Evolutionary conservation across 2,888 invertebrate species (phyloP).

Genomic region (Loripinus fragilis): DNA sequence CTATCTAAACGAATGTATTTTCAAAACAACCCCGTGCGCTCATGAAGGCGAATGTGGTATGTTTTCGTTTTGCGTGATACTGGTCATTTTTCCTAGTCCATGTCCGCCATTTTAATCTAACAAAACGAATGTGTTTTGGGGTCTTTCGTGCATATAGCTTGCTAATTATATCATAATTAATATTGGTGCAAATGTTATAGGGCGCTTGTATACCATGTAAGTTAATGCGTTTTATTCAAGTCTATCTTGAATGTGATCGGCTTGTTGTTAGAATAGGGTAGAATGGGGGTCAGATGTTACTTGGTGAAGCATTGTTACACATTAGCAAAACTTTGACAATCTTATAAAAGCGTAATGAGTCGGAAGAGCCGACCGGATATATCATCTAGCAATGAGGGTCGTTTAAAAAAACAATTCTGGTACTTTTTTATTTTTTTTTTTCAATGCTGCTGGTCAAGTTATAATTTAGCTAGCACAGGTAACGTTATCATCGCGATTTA

Average conservation of each 20-base stretch:
- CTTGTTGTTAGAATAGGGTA: conserved; percentile 10
- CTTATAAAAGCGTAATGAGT: conserved; percentile 50
- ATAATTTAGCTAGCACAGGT: too few relatives aligned
- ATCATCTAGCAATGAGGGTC: conserved; percentile 26
- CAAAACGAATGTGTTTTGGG: not conserved
- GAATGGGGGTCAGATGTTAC: conserved; percentile 39
- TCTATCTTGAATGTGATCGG: not conserved
- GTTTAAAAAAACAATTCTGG: too few relatives aligned
- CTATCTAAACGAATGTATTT: too few relatives aligned
- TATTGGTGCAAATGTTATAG: conserved; percentile 4
- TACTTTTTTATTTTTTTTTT: too few relatives aligned
- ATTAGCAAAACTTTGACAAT: conserved; percentile 39
- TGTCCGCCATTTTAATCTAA: not conserved
- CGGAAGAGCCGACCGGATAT: conserved; percentile 20
- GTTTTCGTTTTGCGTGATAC: too few relatives aligned
- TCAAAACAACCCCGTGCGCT: too few relatives aligned
- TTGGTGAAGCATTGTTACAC: conserved; percentile 34
- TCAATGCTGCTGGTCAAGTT: too few relatives aligned
- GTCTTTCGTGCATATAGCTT: not conserved
- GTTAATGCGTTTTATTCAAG: conserved; percentile 6
- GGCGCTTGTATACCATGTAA: not conserved
- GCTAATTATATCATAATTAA: conserved; percentile 17
- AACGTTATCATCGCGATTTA: too few relatives aligned
- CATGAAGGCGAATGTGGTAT: too few relatives aligned
- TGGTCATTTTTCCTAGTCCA: too few relatives aligned